Conservation (phyloP, 2,888 invertebrate species). For the Cataglyphis altisquamis region DNA sequence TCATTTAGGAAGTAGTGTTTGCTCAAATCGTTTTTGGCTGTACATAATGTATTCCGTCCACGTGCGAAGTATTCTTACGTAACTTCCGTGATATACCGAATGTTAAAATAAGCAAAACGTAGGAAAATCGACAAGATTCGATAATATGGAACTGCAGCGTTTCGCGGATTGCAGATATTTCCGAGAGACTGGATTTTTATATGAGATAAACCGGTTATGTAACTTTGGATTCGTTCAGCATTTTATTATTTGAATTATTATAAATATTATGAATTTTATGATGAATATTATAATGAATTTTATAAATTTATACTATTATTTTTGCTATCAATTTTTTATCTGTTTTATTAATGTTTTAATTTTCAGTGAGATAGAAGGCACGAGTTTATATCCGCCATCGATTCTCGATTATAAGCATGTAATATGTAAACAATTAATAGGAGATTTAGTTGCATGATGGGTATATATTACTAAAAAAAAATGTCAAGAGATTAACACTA, state of each 20-base stretch:
- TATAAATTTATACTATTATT: neutral
- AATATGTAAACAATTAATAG: neutral
- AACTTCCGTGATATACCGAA: neutral
- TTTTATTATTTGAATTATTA: neutral
- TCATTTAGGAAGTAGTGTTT: neutral
- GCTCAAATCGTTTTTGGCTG: neutral
- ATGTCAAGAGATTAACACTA: neutral
- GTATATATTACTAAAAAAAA: neutral
- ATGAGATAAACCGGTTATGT: neutral
- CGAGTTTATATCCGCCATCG: neutral
- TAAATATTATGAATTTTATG: too few species aligned
- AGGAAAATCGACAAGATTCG: neutral
- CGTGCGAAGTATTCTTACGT: conserved; percentile 40
- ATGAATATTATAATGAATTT: neutral
- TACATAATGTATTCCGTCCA: conserved; percentile 33
- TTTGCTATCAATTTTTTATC: neutral
- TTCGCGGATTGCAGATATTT: neutral
- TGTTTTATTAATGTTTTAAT: neutral
- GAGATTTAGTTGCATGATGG: conserved; percentile 3
- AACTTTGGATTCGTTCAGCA: too few species aligned
- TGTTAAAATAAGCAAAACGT: conserved; percentile 17
- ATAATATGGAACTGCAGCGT: neutral
- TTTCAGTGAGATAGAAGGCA: neutral
- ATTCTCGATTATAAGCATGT: neutral
- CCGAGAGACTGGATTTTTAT: neutral